phyloP scores from a whole-genome alignment of 1,140 invertebrate species.

The Diuraphis noxia region DNA sequence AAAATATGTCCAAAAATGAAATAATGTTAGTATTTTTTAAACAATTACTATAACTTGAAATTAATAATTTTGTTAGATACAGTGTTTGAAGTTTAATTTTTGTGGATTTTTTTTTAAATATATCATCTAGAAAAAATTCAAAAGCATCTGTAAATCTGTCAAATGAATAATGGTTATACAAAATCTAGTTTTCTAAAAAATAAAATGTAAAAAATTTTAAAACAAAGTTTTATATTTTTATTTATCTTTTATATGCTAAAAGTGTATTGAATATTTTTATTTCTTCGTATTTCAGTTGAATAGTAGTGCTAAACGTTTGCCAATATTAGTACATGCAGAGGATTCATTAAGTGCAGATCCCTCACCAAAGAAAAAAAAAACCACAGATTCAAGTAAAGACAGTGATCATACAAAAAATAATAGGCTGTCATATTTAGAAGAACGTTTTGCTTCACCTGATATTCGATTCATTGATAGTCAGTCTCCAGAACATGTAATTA shows the following conservation, averaged over 20 bases:
- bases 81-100: too few species aligned
- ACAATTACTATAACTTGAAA: background rate
- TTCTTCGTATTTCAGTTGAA: background rate
- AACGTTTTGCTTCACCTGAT: constrained; percentile 63
- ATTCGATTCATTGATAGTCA: constrained; percentile 65
- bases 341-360: constrained; percentile 58
- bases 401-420: constrained; percentile 56
- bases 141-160: too few species aligned
- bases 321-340: constrained; percentile 57
- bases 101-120: too few species aligned
- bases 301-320: constrained; percentile 55
- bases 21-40: background rate
- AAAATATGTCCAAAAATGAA: background rate
- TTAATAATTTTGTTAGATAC: background rate
- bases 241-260: background rate
- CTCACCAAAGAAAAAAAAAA: constrained; percentile 59
- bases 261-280: background rate
- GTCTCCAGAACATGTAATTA: constrained; percentile 61
- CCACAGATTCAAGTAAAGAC: constrained; percentile 53
- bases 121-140: too few species aligned
- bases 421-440: constrained; percentile 63
- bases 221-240: background rate
- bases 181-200: background rate
- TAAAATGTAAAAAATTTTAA: background rate
- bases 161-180: background rate